Base-by-base conservation (phyloP, 1,140 invertebrate genomes). In the Periplaneta americana region DNA sequence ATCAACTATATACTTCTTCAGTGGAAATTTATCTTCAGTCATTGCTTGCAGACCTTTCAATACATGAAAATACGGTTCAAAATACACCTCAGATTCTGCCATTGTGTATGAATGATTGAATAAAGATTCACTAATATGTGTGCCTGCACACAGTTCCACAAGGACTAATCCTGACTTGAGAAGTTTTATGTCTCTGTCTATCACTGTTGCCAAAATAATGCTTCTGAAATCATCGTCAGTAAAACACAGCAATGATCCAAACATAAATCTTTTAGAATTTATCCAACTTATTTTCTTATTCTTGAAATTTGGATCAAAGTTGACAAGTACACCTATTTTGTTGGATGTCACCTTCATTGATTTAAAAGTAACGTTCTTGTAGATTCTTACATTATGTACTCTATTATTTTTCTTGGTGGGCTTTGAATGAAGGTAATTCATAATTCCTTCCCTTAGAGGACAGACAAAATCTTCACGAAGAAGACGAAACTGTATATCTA, bases 401-500 rank as follows among this genome's bases (percentile, higher is more conserved):
- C 83, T 83, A 37, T 77, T 77, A 76, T 82, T 82, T n/a, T 28
- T 32, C 28, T 81, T 75, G 75, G 48, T 39, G 39, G 37, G 28
- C 36, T 17, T 0, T 31, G n/a, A 13, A 32, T 2, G 37, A 78
- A 85, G 39, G 82, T 87, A 88, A 34, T 85, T 84, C 86, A 87
- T 78, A 86, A 93, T 88, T 77, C 91, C 91, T 76, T 89, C 88
- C 11, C 92, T 84, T 57, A 94, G 84, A 5, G 93, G 92, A 0
- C 86, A 85, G 57, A 91, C 88, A 87, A 93, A 94, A 87, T 97
- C 95, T 88, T 96, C 95, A 17, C 94, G 86, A 31, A 97, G 86
- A 3, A 96, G 87, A 18, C 94, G 87, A 85, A 95, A 95, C 84
- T 97, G 95, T 0, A 93, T 90, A 84, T 96, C 94, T 17, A 97